Evolutionary conservation across 35 echinoderm and acorn worm species (phyloP).

Genomic region (Heliocidaris erythrogramma): DNA sequence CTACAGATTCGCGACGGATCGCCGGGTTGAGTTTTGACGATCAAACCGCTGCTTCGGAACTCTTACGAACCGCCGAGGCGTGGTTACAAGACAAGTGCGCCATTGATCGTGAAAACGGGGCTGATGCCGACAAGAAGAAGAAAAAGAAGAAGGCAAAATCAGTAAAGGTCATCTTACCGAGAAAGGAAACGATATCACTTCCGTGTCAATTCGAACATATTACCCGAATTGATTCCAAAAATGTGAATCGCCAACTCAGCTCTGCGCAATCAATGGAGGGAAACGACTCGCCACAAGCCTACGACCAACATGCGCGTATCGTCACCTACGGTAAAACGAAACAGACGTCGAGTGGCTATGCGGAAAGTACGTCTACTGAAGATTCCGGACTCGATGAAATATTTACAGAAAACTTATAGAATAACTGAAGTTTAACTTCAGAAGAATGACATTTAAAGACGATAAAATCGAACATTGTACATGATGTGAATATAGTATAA

Average conservation of each 20-base stretch:
- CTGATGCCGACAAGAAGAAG: constrained; percentile 66
- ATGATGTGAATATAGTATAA: too few relatives aligned
- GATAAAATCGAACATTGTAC: background rate
- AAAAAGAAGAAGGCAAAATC: constrained; percentile 66
- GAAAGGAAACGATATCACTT: constrained; percentile 90
- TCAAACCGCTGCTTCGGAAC: constrained; percentile 67
- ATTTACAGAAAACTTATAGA: background rate
- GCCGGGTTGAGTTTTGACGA: constrained; percentile 96
- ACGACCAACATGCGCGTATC: constrained; percentile 47
- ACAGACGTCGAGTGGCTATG: constrained; percentile 46
- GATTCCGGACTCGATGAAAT: constrained; percentile 66
- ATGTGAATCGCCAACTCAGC: constrained; percentile 32
- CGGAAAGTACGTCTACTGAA: constrained; percentile 70
- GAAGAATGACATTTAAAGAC: background rate
- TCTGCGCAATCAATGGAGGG: background rate
- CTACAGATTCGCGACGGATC: constrained; percentile 61
- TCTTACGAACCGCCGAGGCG: constrained; percentile 67
- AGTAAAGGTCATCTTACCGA: constrained; percentile 63
- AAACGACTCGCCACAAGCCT: constrained; percentile 20
- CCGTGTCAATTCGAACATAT: constrained; percentile 98
- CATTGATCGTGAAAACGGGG: constrained; percentile 26
- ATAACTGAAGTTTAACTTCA: too few relatives aligned
- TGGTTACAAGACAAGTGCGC: constrained; percentile 73
- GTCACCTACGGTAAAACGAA: background rate
- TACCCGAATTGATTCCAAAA: constrained; percentile 86